phyloP scores from a whole-genome alignment of 2,888 invertebrate species.

The Biston betularia region DNA sequence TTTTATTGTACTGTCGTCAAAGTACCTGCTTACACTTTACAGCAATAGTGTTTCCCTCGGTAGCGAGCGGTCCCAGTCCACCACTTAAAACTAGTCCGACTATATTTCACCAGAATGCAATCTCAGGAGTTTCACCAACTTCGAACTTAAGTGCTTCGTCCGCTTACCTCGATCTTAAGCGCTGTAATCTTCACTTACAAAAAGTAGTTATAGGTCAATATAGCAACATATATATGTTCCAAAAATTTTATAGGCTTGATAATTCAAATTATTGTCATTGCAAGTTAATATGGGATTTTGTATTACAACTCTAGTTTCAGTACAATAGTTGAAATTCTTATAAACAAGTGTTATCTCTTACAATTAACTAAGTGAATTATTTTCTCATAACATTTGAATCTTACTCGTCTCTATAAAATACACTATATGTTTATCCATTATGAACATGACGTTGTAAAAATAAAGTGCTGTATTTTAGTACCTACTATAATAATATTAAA shows the following conservation, averaged over 20 bases:
- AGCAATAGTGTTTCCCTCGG: conserved; percentile 11
- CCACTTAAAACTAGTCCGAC: conserved; percentile 38
- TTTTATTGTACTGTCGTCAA: too few species aligned
- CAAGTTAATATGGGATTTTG: too few species aligned
- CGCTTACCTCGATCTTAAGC: conserved; percentile 39
- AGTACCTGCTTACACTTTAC: neutral
- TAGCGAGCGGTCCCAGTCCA: conserved; percentile 34
- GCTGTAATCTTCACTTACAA: neutral
- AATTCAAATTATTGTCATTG: too few species aligned
- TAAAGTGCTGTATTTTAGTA: neutral
- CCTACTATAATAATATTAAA: neutral
- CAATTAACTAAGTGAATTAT: too few species aligned
- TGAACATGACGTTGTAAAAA: neutral
- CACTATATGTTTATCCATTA: too few species aligned
- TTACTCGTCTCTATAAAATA: too few species aligned
- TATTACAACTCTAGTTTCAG: neutral
- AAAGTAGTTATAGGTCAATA: neutral
- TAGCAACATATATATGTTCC: neutral
- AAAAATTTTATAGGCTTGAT: neutral
- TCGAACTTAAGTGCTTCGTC: conserved; percentile 51
- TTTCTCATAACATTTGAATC: too few species aligned
- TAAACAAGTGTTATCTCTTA: too few species aligned
- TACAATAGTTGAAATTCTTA: neutral
- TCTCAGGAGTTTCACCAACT: conserved; percentile 41
- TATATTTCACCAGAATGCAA: conserved; percentile 47